Conservation (phyloP, 2,888 invertebrate species). For the Lochmaea capreae region DNA sequence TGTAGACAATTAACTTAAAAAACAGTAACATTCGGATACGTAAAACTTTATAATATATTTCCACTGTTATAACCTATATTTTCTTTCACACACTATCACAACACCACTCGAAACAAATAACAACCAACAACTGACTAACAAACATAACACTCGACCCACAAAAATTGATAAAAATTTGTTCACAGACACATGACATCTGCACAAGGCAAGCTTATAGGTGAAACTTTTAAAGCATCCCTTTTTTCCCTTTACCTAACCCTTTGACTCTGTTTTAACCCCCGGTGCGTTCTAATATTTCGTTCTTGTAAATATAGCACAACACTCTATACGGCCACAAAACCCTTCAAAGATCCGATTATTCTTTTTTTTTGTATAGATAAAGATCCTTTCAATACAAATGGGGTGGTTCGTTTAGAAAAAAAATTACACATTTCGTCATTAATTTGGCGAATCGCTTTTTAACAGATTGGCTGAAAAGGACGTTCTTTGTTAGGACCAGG, state of each 20-base stretch:
- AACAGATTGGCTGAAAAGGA: constrained; percentile 2
- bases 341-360: constrained; percentile 65
- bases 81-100: not conserved
- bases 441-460: constrained; percentile 16
- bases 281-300: constrained; percentile 40
- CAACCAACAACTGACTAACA: constrained; percentile 26
- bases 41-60: no score
- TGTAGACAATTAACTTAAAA: no score
- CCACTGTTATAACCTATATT: no score
- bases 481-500: not conserved
- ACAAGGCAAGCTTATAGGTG: constrained; percentile 52
- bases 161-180: constrained; percentile 42
- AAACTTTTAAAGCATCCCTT: constrained; percentile 39
- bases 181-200: constrained; percentile 56
- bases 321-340: constrained; percentile 65
- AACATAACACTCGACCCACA: constrained; percentile 27
- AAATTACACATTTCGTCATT: constrained; percentile 54
- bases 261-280: constrained; percentile 45
- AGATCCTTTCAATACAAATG: constrained; percentile 58
- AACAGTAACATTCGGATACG: no score
- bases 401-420: constrained; percentile 63
- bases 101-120: not conserved
- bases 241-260: constrained; percentile 41
- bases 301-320: constrained; percentile 61
- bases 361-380: constrained; percentile 61